Conservation (phyloP, 2,888 invertebrate species). For the Ormyrus pomaceus region DNA sequence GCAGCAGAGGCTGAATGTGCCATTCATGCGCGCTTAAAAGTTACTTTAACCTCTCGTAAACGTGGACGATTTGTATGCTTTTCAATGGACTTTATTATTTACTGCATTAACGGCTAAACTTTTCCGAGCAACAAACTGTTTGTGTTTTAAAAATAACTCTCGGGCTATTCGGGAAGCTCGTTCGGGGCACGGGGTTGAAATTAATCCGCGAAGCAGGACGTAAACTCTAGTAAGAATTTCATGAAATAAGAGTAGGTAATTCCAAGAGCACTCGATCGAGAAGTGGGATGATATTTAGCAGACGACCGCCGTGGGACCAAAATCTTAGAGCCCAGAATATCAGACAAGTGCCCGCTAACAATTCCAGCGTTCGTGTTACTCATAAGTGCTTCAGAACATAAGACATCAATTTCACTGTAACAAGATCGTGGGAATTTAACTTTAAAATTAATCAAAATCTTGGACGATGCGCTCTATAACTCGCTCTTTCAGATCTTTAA, state of each 20-base stretch:
- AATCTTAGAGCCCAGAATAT: not conserved
- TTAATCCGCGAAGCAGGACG: slow-evolving; percentile 24
- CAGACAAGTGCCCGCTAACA: slow-evolving; percentile 33
- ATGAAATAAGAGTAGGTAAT: slow-evolving; percentile 48
- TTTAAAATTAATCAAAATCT: too few relatives aligned
- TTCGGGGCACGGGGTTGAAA: not conserved
- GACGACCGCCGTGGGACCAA: slow-evolving; percentile 54
- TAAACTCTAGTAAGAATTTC: slow-evolving; percentile 24
- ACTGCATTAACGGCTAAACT: too few relatives aligned
- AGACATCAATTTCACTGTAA: slow-evolving; percentile 19
- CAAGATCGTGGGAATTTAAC: slow-evolving; percentile 1
- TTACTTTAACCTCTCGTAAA: not conserved
- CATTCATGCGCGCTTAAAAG: not conserved
- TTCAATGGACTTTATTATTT: not conserved
- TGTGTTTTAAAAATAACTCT: too few relatives aligned
- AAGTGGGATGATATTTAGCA: slow-evolving; percentile 55
- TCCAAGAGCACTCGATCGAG: slow-evolving; percentile 46
- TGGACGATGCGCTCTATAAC: too few relatives aligned
- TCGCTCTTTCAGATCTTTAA: too few relatives aligned
- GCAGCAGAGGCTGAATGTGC: too few relatives aligned
- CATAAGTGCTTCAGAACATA: slow-evolving; percentile 8
- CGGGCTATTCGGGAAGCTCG: too few relatives aligned
- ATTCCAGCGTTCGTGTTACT: slow-evolving; percentile 25
- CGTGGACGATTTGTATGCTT: not conserved
- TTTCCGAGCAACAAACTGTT: too few relatives aligned